Evolutionary conservation across 2,888 invertebrate genomes (phyloP).

Genomic region (Sinelater perroti): DNA sequence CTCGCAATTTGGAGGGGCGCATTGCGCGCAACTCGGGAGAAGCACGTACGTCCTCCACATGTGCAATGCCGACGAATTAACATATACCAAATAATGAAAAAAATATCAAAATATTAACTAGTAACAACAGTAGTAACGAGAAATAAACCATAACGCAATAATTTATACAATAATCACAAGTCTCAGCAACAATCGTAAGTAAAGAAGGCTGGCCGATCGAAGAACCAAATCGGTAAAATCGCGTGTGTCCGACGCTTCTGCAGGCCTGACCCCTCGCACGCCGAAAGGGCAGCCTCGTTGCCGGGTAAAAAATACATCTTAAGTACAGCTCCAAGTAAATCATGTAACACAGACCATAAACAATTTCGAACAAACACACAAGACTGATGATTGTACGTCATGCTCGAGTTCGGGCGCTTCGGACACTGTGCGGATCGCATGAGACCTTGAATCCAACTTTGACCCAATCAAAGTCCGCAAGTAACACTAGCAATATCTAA

Average conservation of each 20-base stretch:
- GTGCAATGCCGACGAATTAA: conserved; percentile 35
- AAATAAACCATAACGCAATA: conserved; percentile 52
- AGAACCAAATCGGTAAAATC: conserved; percentile 20
- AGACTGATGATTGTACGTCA: conserved; percentile 36
- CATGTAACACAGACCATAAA: conserved; percentile 33
- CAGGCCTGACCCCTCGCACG: conserved; percentile 1
- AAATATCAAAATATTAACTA: conserved; percentile 52
- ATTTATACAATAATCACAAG: conserved; percentile 53
- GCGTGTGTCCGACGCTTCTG: conserved; percentile 12
- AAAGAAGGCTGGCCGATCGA: conserved; percentile 25
- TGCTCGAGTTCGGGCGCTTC: conserved; percentile 10
- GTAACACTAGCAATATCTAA: conserved; percentile 39
- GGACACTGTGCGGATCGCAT: conserved; percentile 27
- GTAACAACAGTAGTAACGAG: conserved; percentile 54
- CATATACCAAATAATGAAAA: conserved; percentile 37
- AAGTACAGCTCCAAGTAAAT: conserved; percentile 33
- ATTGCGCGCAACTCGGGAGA: conserved; percentile 19
- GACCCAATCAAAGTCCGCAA: conserved; percentile 26
- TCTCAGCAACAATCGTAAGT: conserved; percentile 34
- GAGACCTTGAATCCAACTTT: conserved; percentile 33
- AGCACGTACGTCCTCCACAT: conserved; percentile 21
- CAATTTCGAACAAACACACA: conserved; percentile 37
- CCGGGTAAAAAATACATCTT: conserved; percentile 33
- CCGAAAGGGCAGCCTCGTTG: conserved; percentile 28
- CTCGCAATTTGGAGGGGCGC: neutral